These are phyloP conservation scores for Limnodromus scolopaceus DNA, from an alignment of 2,797 vertebrate genomes.

Conservation along the genomic window DNA sequence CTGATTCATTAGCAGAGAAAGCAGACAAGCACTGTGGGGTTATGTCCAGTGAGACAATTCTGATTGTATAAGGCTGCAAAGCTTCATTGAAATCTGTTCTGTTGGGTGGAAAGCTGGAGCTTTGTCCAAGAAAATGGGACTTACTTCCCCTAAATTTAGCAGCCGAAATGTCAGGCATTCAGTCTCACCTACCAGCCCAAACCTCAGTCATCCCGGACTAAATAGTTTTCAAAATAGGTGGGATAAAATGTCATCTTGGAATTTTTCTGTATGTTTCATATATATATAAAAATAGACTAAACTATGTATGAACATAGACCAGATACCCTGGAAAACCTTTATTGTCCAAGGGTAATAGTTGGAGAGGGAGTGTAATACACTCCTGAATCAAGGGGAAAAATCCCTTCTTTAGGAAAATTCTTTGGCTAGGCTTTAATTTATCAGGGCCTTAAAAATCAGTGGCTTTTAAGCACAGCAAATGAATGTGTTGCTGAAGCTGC, in stretches of 20 bases:
- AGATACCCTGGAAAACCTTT: background rate
- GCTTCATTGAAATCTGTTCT: background rate
- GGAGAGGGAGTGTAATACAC: background rate
- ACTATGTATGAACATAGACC: background rate
- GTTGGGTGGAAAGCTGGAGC: background rate
- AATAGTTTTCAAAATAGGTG: background rate
- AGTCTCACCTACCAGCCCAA: background rate
- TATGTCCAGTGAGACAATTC: background rate
- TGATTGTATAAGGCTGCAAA: background rate
- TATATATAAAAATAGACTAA: background rate
- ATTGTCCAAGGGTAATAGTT: background rate
- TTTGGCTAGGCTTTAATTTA: background rate
- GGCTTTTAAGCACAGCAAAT: background rate
- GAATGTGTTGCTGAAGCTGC: background rate
- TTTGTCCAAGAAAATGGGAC: conserved; percentile 2
- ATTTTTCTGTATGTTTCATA: background rate
- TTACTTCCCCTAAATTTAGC: background rate
- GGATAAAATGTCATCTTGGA: background rate
- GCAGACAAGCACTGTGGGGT: background rate
- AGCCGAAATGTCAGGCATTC: background rate
- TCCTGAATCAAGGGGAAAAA: background rate
- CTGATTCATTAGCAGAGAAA: background rate
- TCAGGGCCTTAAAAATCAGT: background rate
- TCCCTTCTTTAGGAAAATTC: background rate
- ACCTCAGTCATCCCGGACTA: background rate